A percentile compares a stretch with the other conserved stretches of the same genome.
phyloP scores from a whole-genome alignment of 2,888 invertebrate species.

The Gerosis bhagava region DNA sequence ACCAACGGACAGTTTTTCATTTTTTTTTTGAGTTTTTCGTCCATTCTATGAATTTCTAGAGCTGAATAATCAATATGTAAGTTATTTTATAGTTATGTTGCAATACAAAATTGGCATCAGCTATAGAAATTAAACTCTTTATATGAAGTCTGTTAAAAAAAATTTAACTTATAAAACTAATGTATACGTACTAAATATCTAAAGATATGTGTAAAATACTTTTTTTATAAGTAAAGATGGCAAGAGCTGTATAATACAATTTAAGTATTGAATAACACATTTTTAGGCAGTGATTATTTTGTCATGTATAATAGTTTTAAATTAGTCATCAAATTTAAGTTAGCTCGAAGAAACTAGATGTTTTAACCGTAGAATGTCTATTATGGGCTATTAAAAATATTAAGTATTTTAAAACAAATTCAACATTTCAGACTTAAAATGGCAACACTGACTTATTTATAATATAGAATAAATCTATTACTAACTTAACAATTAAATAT shows the following conservation, averaged over 20 bases:
- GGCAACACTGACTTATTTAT: conserved; percentile 30
- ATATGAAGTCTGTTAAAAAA: not conserved
- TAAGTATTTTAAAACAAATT: conserved; percentile 23
- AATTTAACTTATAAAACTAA: conserved; percentile 5
- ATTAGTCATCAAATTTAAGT: not conserved
- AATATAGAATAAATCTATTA: conserved; percentile 22
- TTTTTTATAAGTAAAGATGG: conserved; percentile 16
- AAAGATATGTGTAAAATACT: conserved; percentile 23
- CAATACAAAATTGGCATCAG: too few relatives aligned
- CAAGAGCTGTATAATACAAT: conserved; percentile 12
- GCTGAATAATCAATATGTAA: too few relatives aligned
- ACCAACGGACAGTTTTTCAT: too few relatives aligned
- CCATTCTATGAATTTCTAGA: too few relatives aligned
- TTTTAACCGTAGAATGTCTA: too few relatives aligned
- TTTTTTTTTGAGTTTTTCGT: too few relatives aligned
- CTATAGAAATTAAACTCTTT: not conserved
- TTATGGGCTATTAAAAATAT: conserved; percentile 7
- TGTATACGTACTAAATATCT: conserved; percentile 20
- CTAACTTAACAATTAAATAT: conserved; percentile 35
- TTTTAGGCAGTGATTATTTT: conserved; percentile 12
- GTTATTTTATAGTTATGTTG: too few relatives aligned
- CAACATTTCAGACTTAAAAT: conserved; percentile 26
- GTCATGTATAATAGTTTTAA: not conserved
- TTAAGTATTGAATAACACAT: conserved; percentile 16
- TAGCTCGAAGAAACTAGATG: not conserved